Percentiles rank a stretch among this genome's conserved stretches.
These are phyloP conservation scores for Mnemiopsis leidyi DNA, from an alignment of 37 sponge, comb jelly and placozoan genomes.

Conservation along the genomic window DNA sequence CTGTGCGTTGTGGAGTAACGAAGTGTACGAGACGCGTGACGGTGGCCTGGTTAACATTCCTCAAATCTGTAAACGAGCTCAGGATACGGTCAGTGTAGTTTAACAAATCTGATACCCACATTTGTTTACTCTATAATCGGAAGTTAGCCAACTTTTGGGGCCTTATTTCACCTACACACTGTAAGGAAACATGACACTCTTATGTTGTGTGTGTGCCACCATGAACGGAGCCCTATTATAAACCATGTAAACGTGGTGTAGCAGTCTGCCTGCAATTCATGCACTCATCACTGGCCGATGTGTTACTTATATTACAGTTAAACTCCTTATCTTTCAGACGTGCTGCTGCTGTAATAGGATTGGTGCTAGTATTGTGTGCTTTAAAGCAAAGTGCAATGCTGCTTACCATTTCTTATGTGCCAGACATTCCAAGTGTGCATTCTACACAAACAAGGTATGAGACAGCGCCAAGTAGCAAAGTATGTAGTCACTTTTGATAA, in stretches of 20 bases:
- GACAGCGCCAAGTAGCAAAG: too few relatives aligned
- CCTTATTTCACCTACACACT: too few relatives aligned
- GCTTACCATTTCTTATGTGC: slow-evolving; percentile 34
- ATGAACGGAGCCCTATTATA: too few relatives aligned
- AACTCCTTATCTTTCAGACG: background rate
- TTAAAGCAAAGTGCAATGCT: slow-evolving; percentile 4
- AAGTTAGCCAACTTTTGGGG: too few relatives aligned
- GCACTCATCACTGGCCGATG: background rate
- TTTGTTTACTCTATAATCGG: too few relatives aligned
- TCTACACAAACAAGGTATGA: slow-evolving; percentile 35
- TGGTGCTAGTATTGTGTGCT: slow-evolving; percentile 21
- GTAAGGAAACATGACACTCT: too few relatives aligned
- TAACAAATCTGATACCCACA: too few relatives aligned
- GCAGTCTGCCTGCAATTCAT: background rate
- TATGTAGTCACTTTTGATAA: too few relatives aligned
- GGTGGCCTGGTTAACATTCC: background rate
- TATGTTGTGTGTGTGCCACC: too few relatives aligned
- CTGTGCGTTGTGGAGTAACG: slow-evolving; percentile 58
- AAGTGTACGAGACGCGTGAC: slow-evolving; percentile 46
- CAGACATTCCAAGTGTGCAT: background rate
- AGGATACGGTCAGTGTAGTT: background rate
- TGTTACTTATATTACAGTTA: background rate
- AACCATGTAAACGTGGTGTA: too few relatives aligned
- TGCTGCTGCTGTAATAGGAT: slow-evolving; percentile 26
- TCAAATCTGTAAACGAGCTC: slow-evolving; percentile 45